phyloP scores from a whole-genome alignment of 2,113 vertebrate genomes.

The Cinclus cinclus region DNA sequence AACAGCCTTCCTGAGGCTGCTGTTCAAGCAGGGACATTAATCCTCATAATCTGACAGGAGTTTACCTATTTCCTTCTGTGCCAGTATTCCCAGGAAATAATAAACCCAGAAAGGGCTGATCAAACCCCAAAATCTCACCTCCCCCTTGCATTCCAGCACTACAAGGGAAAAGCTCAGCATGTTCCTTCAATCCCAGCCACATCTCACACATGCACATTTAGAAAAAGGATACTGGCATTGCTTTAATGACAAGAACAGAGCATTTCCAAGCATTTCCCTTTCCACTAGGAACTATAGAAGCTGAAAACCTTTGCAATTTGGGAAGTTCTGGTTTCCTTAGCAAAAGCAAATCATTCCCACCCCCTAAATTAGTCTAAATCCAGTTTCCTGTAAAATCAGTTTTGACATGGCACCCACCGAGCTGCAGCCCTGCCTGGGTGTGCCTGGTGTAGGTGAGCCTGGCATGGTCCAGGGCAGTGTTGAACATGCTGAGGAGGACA shows the following conservation, averaged over 20 bases:
- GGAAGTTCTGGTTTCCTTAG: neutral
- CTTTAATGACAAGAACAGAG: neutral
- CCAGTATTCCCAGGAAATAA: neutral
- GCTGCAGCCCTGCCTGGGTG: conserved; percentile 66
- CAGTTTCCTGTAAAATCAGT: neutral
- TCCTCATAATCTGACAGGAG: neutral
- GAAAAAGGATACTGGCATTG: neutral
- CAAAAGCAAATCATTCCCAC: neutral
- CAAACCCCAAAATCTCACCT: neutral
- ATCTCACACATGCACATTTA: accelerated
- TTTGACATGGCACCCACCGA: conserved; percentile 64
- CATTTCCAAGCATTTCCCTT: neutral
- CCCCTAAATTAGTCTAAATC: neutral
- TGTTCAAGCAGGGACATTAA: neutral
- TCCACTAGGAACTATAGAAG: neutral
- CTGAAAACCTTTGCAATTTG: neutral
- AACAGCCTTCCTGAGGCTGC: neutral
- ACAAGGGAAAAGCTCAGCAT: neutral
- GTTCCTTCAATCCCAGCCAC: neutral
- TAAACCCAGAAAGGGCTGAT: neutral
- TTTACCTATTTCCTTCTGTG: neutral
- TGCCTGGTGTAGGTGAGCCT: conserved; percentile 77
- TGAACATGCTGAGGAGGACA: conserved; percentile 81
- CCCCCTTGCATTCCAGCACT: neutral
- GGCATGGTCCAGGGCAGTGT: conserved; percentile 78